Evolutionary conservation across 2,113 vertebrate species (phyloP), one percentile per base, ranked within the genome.

Genomic region (Oncorhynchus mykiss): DNA sequence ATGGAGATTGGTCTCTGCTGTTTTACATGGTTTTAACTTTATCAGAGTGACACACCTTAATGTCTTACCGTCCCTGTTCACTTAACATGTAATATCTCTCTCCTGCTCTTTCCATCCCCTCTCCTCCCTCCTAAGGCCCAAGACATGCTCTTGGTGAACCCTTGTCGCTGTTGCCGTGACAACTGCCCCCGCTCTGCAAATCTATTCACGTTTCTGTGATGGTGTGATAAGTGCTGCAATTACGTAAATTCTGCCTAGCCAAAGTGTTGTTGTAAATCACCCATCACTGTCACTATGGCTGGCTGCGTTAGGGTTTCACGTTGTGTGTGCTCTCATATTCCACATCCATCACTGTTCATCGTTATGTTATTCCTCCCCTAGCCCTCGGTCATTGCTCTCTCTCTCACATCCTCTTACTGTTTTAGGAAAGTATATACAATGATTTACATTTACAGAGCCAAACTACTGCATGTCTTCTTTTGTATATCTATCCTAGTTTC

Each of bases 171-270:
- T 94, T 93, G 77, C 91, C 90, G 87, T 91, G 93, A 86, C 91
- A 78, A 93, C 89, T 75, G 77, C 83, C 87, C 80, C 85, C 72
- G 85, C 62, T 83, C 82, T 80, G 74, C 72, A 74, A 73, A 49
- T 71, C 20, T 62, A 67, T 86, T 91, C 83, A 80, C 81, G 88
- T 88, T 88, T 85, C 78, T 13, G 76, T 79, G 88, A 90, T 90
- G 81, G 87, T 27, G 49, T 29, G 81, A 92, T 93, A 92, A 94
- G 92, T 93, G 90, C 88, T 86, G 82, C 88, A 92, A 92, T 94
- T 93, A 94, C 93, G 93, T 88, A 91, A 92, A 93, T 93, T 84
- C 70, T 79, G 72, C 77, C 68, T 77, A 78, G 82, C 75, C 67
- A 82, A 88, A 90, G 87, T 88, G 89, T 87, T 89, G 88, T 84